Evolutionary conservation across 2,113 vertebrate genomes (phyloP).

Genomic region (Anolis carolinensis): DNA sequence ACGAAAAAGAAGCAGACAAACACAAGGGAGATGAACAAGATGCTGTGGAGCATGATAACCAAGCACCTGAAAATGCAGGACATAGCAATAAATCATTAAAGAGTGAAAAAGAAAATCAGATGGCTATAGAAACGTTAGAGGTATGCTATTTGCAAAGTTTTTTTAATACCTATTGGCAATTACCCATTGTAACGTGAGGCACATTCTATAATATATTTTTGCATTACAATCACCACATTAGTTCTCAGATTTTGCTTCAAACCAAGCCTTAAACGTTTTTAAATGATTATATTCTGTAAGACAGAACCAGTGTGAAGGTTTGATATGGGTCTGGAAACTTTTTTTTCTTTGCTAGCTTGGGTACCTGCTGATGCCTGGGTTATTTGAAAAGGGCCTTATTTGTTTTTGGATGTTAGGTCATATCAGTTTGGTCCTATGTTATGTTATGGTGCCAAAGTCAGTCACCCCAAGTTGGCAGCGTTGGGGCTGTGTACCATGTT

Average conservation of each 20-base stretch:
- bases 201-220: background rate
- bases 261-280: background rate
- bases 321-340: background rate
- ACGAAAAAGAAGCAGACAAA: background rate
- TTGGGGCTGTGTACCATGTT: too few relatives aligned
- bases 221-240: background rate
- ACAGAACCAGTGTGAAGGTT: background rate
- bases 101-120: constrained; percentile 13
- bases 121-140: constrained; percentile 43
- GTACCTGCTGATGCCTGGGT: too few relatives aligned
- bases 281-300: background rate
- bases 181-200: background rate
- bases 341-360: background rate
- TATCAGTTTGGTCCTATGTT: too few relatives aligned
- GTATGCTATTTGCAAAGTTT: constrained; percentile 45
- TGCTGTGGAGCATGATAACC: background rate
- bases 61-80: constrained; percentile 14
- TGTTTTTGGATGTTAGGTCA: too few relatives aligned
- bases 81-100: constrained; percentile 23
- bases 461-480: too few relatives aligned
- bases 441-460: too few relatives aligned
- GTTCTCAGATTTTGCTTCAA: too few relatives aligned
- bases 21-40: background rate
- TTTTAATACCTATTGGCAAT: background rate
- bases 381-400: too few relatives aligned